Evolutionary conservation across 1,140 invertebrate genomes (phyloP), one percentile per base, ranked within the genome.

Genomic region (Anagrus nilaparvatae): DNA sequence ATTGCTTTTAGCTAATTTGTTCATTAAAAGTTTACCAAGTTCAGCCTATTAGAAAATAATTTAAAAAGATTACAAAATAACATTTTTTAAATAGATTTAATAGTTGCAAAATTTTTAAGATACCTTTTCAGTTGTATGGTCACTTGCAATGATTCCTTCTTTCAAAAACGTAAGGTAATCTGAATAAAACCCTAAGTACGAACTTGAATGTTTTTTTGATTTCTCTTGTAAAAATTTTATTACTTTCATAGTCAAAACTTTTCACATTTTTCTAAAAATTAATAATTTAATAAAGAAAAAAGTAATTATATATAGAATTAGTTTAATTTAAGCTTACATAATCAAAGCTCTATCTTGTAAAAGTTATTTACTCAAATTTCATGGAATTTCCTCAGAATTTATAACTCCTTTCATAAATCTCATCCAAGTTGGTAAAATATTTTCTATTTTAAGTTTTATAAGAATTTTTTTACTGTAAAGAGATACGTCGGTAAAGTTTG

Each of bases 351-450:
- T 92, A 56, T 97, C 94, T 68, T 98, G 95, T 12, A 98, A 69
- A 28, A 98, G 70, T 67, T 98, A 95, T 59, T 95, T 73, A 56
- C 91, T 96, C 29, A 98, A 73, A 77, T 98, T 97, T 14, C 97
- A 71, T 8, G 94, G 95, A 73, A 98, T 97, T 59, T 98, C 94
- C 73, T 97, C 94, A 5, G 89, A 95, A 70, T 97, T 93, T 7
- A 97, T 89, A 18, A 97, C 92, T 60, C 94, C 87, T 82, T 89
- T 95, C 2, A 96, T 67, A 67, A 97, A 97, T 53, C 92, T 67
- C 32, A 97, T 68, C 90, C 91, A 97, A 60, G 92, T 91, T 1
- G 93, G 93, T 45, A 97, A 65, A 47, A 97, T 78, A 57, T 90
- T 84, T 44, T 92, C 90, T 1, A 88, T 83, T 59, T 84, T 87